These are phyloP conservation scores for Calliphora vicina DNA, from an alignment of 1,140 invertebrate genomes.

Conservation along the genomic window DNA sequence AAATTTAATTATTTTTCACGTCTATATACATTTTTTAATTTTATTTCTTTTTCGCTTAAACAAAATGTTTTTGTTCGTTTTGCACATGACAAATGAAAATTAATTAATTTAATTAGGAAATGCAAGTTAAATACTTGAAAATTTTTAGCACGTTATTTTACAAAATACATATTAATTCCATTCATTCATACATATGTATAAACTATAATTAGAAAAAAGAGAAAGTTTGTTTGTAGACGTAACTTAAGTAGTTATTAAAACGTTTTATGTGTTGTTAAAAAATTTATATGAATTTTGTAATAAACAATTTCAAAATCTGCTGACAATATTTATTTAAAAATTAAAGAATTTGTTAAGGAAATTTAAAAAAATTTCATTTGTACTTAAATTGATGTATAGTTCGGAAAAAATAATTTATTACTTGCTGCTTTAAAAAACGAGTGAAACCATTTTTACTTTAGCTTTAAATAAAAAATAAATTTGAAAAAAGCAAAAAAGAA, in stretches of 20 bases:
- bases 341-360: background rate
- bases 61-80: background rate
- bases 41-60: too few species aligned
- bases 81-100: background rate
- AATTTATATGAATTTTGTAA: background rate
- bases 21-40: too few species aligned
- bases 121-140: background rate
- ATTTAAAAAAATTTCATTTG: background rate
- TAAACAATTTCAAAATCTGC: background rate
- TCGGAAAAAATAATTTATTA: background rate
- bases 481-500: background rate
- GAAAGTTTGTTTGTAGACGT: background rate
- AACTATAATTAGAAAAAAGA: background rate
- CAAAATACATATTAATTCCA: background rate
- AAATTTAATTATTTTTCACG: too few species aligned
- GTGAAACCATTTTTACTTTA: background rate
- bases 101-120: conserved; percentile 2
- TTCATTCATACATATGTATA: background rate
- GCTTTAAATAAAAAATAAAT: background rate
- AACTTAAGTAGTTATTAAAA: background rate
- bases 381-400: background rate
- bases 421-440: background rate
- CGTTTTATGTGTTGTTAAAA: too few species aligned
- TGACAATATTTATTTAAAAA: background rate
- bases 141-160: background rate